Evolutionary conservation across 2,888 invertebrate species (phyloP), one percentile per base, ranked within the genome.

Genomic region (Dusona sp.): DNA sequence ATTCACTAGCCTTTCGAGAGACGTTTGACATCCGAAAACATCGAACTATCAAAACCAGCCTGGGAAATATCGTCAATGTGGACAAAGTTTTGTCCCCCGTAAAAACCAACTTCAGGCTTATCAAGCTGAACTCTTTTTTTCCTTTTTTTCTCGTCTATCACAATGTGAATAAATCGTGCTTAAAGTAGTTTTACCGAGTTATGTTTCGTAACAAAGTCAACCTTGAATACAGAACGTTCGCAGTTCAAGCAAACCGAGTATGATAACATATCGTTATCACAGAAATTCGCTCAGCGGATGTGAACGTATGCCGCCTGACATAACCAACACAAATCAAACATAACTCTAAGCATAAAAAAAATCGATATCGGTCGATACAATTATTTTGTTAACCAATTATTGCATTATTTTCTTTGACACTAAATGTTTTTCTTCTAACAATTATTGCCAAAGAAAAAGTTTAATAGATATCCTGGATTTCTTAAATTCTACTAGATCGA

Each of bases 171-270:
- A 42, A 25, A n/a, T 25, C n/a, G 82, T n/a, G 29, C 51, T 29
- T 11, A 2, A 9, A 68, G 42, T 25, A 48, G 68, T 70, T 57
- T 68, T 6, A 42, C 42, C 54, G 68, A 79, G 29, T 65, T 29
- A 2, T 38, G 51, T 22, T 78, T 51, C 19, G 45, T 29, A 36
- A 80, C 77, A 72, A 33, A 36, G 57, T 57, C 54, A 77, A 84
- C 84, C 80, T 77, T 77, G 75, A 84, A 80, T 72, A 22, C 65
- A 70, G 33, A 64, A 7, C 64, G 51, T 25, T 22, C 38, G 22
- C 61, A 70, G n/a, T 57, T 38, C n/a, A 38, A 25, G 22, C 48
- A 42, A 16, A 13, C n/a, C 48, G 48, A 22, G 57, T 25, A 13
- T n/a, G 78, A 78, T 78, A 78, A 78, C 78, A 51, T 78, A 78